Evolutionary conservation across 2,797 vertebrate genomes (phyloP), one percentile per base, ranked within the genome.

Genomic region (Periophthalmus magnuspinnatus): DNA sequence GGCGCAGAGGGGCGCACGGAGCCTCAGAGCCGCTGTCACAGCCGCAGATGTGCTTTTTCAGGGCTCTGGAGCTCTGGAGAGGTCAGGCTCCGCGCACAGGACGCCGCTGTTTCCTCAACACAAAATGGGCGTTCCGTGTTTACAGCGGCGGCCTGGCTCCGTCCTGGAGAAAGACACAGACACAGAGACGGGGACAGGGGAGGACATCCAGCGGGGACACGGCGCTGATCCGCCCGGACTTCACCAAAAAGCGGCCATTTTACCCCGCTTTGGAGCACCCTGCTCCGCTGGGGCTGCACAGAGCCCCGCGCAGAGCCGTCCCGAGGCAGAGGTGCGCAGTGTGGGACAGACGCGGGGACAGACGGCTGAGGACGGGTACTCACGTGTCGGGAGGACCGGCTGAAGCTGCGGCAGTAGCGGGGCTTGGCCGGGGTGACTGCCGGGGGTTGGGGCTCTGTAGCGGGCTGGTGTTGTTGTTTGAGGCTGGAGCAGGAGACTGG

Each of bases 81-180:
- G 72, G 78, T 80, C 79, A 67, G 33, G 34, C 22, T 33, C 70
- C 70, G 38, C 24, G 19, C 50, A 65, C 55, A 61, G 86, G 83
- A 63, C 61, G 0, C 0, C 86, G n/a, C 83, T 84, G 87, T 65
- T 62, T 73, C 62, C 78, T 73, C 74, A 60, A 24, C 38, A 65
- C 9, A 41, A 69, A 81, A 82, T 83, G 87, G 83, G 83, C 83
- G 80, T 89, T 85, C 67, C 78, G 67, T 86, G 83, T 84, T 88
- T 77, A 86, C 83, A 34, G 17, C 58, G 2, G 33, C 58, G 5
- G 58, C 21, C 36, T n/a, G 33, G 33, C n/a, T n/a, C n/a, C n/a
- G n/a, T n/a, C n/a, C n/a, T n/a, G n/a, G n/a, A n/a, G n/a, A n/a
- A n/a, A n/a, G n/a, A n/a, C n/a, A n/a, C n/a, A n/a, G n/a, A n/a